These are phyloP conservation scores for Psococerastis gibbosa DNA, from an alignment of 2,888 invertebrate species.

Conservation along the genomic window DNA sequence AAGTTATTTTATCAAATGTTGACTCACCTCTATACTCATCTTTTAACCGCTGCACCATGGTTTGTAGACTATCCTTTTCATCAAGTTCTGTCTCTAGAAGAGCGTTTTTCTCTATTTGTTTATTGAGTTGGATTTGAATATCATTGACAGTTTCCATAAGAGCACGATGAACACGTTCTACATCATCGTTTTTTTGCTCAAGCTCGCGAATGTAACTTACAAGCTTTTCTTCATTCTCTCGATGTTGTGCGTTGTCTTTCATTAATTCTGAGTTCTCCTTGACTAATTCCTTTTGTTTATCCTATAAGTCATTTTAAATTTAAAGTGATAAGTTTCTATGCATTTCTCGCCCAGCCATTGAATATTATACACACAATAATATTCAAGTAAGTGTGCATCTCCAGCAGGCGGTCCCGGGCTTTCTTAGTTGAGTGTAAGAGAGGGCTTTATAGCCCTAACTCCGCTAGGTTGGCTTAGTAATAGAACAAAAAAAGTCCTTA, in stretches of 20 bases:
- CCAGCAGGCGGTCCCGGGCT: too few relatives aligned
- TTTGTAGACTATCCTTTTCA: conserved; percentile 79
- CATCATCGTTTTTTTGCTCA: conserved; percentile 95
- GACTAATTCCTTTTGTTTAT: conserved; percentile 46
- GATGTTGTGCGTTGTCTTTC: conserved; percentile 39
- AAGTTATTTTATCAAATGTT: too few relatives aligned
- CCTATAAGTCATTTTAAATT: too few relatives aligned
- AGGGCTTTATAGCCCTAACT: too few relatives aligned
- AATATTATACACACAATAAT: too few relatives aligned
- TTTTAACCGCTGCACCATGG: conserved; percentile 80
- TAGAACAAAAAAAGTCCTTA: too few relatives aligned
- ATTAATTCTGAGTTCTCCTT: conserved; percentile 52
- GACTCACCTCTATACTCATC: conserved; percentile 84
- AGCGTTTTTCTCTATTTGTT: conserved; percentile 90
- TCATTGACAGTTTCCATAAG: background rate
- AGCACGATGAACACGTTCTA: conserved; percentile 78
- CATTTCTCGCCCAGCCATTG: too few relatives aligned
- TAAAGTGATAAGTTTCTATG: too few relatives aligned
- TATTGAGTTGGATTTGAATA: conserved; percentile 65
- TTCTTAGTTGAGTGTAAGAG: too few relatives aligned
- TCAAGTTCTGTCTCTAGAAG: conserved; percentile 91
- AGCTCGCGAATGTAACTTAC: conserved; percentile 74
- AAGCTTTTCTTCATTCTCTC: conserved; percentile 34
- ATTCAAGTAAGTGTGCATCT: too few relatives aligned
- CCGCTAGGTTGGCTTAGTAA: too few relatives aligned